A percentile compares a stretch with the other conserved stretches of the same genome.
phyloP scores from a whole-genome alignment of 1,140 invertebrate genomes.

The Pinna nobilis region DNA sequence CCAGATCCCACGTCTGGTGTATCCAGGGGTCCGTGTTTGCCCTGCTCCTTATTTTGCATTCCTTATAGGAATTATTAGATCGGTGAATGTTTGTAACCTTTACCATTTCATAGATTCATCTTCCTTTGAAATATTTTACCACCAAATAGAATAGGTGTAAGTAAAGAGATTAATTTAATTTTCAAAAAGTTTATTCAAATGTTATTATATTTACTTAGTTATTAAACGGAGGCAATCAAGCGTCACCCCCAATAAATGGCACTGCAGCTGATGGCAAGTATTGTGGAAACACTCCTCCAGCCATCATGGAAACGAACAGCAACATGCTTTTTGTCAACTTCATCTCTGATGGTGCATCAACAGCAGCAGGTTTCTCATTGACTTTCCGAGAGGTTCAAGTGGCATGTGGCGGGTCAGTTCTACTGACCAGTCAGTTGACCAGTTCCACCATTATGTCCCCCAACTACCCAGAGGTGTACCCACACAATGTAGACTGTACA shows the following conservation, averaged over 20 bases:
- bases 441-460: slow-evolving; percentile 59
- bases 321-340: slow-evolving; percentile 94
- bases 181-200: too few species aligned
- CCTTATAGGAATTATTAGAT: too few species aligned
- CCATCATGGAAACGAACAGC: slow-evolving; percentile 86
- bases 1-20: too few species aligned
- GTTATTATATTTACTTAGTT: slow-evolving; percentile 75
- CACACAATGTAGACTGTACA: slow-evolving; percentile 65
- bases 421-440: slow-evolving; percentile 76
- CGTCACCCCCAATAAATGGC: slow-evolving; percentile 82
- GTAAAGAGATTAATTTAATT: too few species aligned
- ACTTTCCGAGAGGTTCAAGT: slow-evolving; percentile 88
- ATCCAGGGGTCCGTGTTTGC: too few species aligned
- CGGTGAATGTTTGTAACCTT: too few species aligned
- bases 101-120: too few species aligned
- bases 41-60: too few species aligned
- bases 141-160: too few species aligned
- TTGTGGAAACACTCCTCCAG: slow-evolving; percentile 93
- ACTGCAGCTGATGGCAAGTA: slow-evolving; percentile 85
- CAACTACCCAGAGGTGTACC: slow-evolving; percentile 59
- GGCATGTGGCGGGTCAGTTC: slow-evolving; percentile 64
- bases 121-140: too few species aligned
- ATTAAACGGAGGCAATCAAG: slow-evolving; percentile 82
- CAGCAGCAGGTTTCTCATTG: slow-evolving; percentile 89
- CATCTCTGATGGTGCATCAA: slow-evolving; percentile 85